Evolutionary conservation across 2,797 vertebrate species (phyloP), one percentile per base, ranked within the genome.

Genomic region (Sebastes oblongus): DNA sequence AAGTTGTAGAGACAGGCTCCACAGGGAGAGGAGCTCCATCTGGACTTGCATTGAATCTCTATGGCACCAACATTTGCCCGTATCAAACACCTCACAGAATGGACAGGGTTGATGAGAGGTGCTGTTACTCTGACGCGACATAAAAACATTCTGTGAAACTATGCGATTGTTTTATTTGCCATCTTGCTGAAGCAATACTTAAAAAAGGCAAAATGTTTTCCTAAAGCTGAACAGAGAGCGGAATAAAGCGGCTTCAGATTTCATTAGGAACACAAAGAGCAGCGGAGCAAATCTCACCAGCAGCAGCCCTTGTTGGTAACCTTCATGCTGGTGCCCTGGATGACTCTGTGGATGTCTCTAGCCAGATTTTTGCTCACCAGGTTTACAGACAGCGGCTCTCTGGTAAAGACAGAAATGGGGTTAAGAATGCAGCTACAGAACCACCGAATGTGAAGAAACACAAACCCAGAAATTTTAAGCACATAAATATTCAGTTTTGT

Each of bases 271-370:
- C 2, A 70, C 4, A 30, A 11, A 34, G 16, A 9, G 69, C 22
- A 68, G 59, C 1, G 5, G 5, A 24, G 8, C 0, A 4, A 22
- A 12, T 25, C 89, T 94, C 94, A 99, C 98, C 97, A 98, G 95
- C 98, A 99, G 86, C 96, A 94, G 24, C 98, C 98, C 84, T 94
- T 98, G 90, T 96, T 98, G 75, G 85, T 96, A 72, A 99, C 78
- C 18, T 93, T 96, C 25, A 99, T 65, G 1, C 22, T 88, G 16
- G 97, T 97, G 61, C 98, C 98, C 72, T 97, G 96, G 80, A 99
- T 80, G 7, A 94, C 32, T 7, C 83, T 91, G 20, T 95, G 84
- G 56, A 99, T 80, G 71, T 97, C 95, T 88, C 87, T 93, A 68
- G 95, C 95, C 80, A 99, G 92, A 69, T 96, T 42, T 88, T 94